Base-by-base conservation (phyloP, 2,888 invertebrate species). In the Coelopa pilipes region DNA sequence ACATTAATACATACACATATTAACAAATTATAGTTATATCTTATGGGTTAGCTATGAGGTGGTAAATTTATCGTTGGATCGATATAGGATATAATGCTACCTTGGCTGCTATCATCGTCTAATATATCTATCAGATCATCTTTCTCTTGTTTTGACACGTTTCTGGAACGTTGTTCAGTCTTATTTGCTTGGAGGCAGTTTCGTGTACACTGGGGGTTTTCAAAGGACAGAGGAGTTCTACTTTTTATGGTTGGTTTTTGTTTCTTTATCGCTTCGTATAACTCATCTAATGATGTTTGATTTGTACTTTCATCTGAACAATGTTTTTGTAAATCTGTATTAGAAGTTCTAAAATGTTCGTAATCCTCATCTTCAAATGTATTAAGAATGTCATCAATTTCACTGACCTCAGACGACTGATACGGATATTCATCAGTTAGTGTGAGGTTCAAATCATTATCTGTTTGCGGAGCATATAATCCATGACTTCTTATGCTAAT, bases 401-500 rank as follows among this genome's bases (percentile, higher is more conserved):
- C 88, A 77, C 88, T 88, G 47, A 86, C 82, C 78, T 87, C 87
- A 9, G 88, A 88, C 7, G 87, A 86, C 68, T 88, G 87, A 76
- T 87, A 88, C 0, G 85, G 85, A 59, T 84, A 87, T 76, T 89
- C 87, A 59, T 85, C 89, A 46, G 89, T 89, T 12, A 89, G 79
- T 3, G 89, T 89, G 9, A 88, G 77, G 78, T 89, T 89, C 1
- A 89, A 81, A 77, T 89, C 89, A 73, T 89, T 89, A 73, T 87
- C 88, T 11, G 90, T 90, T 55, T 91, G 91, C 0, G 91, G 91
- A 0, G 91, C 91, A 83, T 91, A 91, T 19, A 91, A 78, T 0
- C 91, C 91, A 79, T 91, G 91, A 80, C 91, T 91, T 57, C 91
- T 87, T 79, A 91, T 91, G 80, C 91, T 91, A 0, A 91, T 90